These are phyloP conservation scores for Tetranychus cinnabarinus DNA, from an alignment of 1,140 invertebrate species.

Conservation along the genomic window DNA sequence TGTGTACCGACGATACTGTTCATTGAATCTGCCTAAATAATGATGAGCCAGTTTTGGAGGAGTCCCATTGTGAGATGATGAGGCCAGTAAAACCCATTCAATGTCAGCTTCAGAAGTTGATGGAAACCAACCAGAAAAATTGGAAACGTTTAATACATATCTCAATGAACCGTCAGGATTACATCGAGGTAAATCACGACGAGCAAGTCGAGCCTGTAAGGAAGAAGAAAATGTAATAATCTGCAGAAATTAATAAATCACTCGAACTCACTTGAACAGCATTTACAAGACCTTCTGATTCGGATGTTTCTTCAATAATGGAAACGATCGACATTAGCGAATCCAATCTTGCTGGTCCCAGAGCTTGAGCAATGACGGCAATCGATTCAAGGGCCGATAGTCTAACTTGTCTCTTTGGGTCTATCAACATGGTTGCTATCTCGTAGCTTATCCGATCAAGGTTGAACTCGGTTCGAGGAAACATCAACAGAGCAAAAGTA, in stretches of 20 bases:
- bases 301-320: conserved; percentile 19
- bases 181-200: conserved; percentile 19
- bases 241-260: not conserved
- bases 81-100: conserved; percentile 40
- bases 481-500: conserved; percentile 46
- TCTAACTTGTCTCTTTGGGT: conserved; percentile 42
- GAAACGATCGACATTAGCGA: conserved; percentile 19
- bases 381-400: conserved; percentile 55
- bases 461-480: conserved; percentile 55
- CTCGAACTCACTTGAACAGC: not conserved
- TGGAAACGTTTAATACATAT: conserved; percentile 20
- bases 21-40: too few relatives aligned
- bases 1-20: too few relatives aligned
- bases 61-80: conserved; percentile 4
- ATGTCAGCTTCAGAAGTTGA: conserved; percentile 31
- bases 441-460: conserved; percentile 30
- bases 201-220: conserved; percentile 31
- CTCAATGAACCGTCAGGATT: conserved; percentile 13
- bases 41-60: too few relatives aligned
- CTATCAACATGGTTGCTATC: conserved; percentile 32
- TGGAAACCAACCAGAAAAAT: conserved; percentile 14
- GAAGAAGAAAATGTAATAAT: conserved; percentile 18
- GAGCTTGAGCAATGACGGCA: conserved; percentile 46
- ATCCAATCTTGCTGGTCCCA: conserved; percentile 26
- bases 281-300: conserved; percentile 13